Conservation (phyloP, 2,797 vertebrate genomes). For the Artibeus lituratus region DNA sequence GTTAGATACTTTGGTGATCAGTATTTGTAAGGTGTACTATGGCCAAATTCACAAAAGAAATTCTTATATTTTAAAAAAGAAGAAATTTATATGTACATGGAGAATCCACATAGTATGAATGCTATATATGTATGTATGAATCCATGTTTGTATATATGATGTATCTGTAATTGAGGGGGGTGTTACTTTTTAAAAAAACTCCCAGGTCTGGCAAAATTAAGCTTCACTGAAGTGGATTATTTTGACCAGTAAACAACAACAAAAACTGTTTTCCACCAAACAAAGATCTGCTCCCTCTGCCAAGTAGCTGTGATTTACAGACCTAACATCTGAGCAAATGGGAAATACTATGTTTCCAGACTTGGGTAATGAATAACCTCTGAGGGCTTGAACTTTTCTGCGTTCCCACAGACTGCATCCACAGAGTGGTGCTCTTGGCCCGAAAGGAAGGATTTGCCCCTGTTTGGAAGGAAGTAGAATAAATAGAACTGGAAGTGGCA, state of each 20-base stretch:
- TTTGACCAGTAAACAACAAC: constrained; percentile 53
- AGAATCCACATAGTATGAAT: not conserved
- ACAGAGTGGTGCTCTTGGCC: constrained; percentile 68
- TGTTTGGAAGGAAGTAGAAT: constrained; percentile 82
- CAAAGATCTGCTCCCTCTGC: constrained; percentile 20
- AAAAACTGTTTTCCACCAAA: constrained; percentile 29
- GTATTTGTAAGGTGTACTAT: not conserved
- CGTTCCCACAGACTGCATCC: constrained; percentile 69
- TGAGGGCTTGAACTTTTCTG: constrained; percentile 63
- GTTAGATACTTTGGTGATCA: not conserved
- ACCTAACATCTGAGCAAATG: constrained; percentile 14
- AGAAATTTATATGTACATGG: not conserved
- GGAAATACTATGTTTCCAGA: constrained; percentile 62
- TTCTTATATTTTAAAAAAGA: not conserved
- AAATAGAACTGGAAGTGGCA: constrained; percentile 88
- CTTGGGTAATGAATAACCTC: constrained; percentile 58
- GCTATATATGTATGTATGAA: not conserved
- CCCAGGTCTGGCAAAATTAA: not conserved
- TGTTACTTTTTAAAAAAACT: not conserved
- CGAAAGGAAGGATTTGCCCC: constrained; percentile 72
- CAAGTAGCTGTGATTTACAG: constrained; percentile 61
- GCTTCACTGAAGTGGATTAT: not conserved
- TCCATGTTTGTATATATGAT: not conserved
- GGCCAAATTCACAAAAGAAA: constrained; percentile 17
- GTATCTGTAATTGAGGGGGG: not conserved